Conservation (phyloP, 2,797 vertebrate species). For the Diceros bicornis region DNA sequence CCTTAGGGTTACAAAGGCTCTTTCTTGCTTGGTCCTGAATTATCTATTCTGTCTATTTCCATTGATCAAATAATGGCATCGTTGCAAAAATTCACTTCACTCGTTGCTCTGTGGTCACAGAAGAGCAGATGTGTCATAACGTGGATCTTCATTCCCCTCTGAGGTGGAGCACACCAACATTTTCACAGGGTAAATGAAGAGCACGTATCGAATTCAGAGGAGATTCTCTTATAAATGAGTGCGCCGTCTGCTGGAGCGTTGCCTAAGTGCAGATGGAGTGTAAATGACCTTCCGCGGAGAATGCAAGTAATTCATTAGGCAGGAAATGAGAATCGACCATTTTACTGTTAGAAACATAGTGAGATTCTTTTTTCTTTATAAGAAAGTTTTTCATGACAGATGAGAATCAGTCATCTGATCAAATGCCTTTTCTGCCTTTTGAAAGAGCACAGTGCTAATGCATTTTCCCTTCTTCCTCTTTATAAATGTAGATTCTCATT, state of each 20-base stretch:
- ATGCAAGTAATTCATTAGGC: constrained; percentile 77
- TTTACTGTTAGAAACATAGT: constrained; percentile 63
- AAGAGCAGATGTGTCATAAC: background rate
- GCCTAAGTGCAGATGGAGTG: constrained; percentile 27
- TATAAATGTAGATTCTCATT: constrained; percentile 49
- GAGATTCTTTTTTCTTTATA: constrained; percentile 52
- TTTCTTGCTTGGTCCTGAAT: background rate
- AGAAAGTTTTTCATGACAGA: constrained; percentile 70
- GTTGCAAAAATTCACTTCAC: background rate
- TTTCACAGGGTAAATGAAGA: constrained; percentile 34
- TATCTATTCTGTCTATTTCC: background rate
- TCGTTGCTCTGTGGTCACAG: background rate
- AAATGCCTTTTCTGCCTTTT: constrained; percentile 64
- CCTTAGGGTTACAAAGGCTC: background rate
- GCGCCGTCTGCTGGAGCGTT: background rate
- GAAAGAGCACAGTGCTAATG: constrained; percentile 60
- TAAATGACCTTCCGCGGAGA: constrained; percentile 37
- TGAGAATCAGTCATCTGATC: constrained; percentile 69
- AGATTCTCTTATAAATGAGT: constrained; percentile 47
- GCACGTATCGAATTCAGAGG: background rate
- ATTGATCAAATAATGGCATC: background rate
- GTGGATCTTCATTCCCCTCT: background rate
- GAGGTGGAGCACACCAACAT: background rate
- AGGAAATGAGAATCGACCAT: constrained; percentile 63
- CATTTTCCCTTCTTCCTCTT: constrained; percentile 49